phyloP scores from a whole-genome alignment of 2,797 vertebrate species.

The Lepus oiostolus region DNA sequence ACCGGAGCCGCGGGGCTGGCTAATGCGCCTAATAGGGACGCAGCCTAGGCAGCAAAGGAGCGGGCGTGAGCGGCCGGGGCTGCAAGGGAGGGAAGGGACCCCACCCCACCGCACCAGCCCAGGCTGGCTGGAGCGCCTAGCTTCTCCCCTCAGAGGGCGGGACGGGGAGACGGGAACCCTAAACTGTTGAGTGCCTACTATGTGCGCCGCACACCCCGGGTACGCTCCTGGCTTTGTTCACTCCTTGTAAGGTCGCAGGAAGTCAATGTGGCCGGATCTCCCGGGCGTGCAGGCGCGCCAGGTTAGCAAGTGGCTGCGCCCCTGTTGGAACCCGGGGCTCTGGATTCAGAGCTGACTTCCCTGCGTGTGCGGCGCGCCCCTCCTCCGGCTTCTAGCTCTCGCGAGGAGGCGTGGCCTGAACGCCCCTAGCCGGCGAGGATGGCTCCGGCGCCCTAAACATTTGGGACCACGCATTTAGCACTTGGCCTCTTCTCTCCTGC shows the following conservation, averaged over 20 bases:
- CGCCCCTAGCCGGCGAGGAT: background rate
- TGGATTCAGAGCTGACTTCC: background rate
- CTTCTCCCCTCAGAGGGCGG: background rate
- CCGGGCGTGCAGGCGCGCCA: background rate
- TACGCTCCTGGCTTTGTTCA: background rate
- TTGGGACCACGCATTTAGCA: background rate
- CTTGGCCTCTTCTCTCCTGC: background rate
- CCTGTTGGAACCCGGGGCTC: background rate
- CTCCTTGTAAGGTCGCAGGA: background rate
- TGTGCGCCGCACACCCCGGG: background rate
- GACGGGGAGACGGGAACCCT: background rate
- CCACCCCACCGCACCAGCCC: background rate
- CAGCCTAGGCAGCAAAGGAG: slow-evolving; percentile 78
- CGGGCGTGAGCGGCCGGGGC: background rate
- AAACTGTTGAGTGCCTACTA: background rate
- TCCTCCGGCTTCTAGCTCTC: background rate
- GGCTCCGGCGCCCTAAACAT: background rate
- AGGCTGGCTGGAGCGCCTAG: background rate
- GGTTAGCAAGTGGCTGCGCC: background rate
- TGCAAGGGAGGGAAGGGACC: background rate
- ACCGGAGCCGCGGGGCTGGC: slow-evolving; percentile 86
- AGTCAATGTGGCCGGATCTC: background rate
- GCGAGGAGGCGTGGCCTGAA: background rate
- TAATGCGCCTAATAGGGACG: slow-evolving; percentile 84
- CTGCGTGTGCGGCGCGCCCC: background rate